Evolutionary conservation across 2,888 invertebrate genomes (phyloP).

Genomic region (Epirrhoe alternata): DNA sequence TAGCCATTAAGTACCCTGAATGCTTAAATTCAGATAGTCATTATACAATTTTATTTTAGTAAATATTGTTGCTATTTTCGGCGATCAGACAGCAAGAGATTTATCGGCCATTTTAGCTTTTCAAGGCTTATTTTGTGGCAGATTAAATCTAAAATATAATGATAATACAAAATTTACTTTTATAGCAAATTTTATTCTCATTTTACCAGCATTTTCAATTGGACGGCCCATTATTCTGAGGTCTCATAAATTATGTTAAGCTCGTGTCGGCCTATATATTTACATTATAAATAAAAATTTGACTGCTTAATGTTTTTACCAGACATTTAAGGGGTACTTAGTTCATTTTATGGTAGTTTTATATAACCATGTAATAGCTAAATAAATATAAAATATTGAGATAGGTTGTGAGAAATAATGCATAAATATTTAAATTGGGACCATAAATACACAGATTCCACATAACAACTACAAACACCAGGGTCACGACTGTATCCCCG

Average conservation of each 20-base stretch:
- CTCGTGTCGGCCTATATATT: slow-evolving; percentile 20
- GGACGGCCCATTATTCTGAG: slow-evolving; percentile 15
- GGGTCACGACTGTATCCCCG: too few species aligned
- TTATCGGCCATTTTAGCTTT: background rate
- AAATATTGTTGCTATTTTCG: too few species aligned
- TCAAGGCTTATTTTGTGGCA: background rate
- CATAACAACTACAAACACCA: too few species aligned
- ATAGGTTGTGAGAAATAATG: too few species aligned
- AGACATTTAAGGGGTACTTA: background rate
- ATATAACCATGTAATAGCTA: background rate
- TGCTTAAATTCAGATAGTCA: too few species aligned
- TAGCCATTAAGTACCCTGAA: too few species aligned
- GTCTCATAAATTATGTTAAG: slow-evolving; percentile 14
- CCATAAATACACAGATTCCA: too few species aligned
- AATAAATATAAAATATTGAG: background rate
- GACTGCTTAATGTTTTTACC: background rate
- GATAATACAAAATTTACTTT: background rate
- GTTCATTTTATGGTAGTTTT: background rate
- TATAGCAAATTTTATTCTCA: background rate
- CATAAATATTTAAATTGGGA: too few species aligned
- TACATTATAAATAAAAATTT: slow-evolving; percentile 19
- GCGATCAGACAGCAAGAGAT: too few species aligned
- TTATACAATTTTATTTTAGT: too few species aligned
- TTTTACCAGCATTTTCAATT: slow-evolving; percentile 11
- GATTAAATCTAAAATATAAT: background rate